Percentiles rank a stretch among this genome's conserved stretches.
phyloP scores from a whole-genome alignment of 2,888 invertebrate genomes.

The Linnaemya tessellans region DNA sequence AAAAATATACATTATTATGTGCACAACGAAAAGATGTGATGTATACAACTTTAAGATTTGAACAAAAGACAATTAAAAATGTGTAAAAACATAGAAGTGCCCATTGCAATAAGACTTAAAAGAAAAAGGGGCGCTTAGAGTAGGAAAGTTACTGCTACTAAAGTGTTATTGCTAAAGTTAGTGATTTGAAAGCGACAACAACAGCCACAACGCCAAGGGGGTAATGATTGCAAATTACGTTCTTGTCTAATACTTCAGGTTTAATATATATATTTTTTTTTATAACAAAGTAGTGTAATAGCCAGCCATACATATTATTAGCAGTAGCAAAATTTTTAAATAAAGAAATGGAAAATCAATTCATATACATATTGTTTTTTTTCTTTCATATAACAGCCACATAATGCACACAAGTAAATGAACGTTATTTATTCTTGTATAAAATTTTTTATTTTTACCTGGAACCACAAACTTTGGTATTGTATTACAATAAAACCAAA shows the following conservation, averaged over 20 bases:
- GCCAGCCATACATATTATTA: background rate
- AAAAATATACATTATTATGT: background rate
- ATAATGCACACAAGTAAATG: background rate
- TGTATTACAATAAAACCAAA: slow-evolving; percentile 45
- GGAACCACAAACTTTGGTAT: slow-evolving; percentile 56
- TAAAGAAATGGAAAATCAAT: slow-evolving; percentile 66
- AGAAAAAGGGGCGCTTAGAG: background rate
- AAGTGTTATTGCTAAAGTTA: background rate
- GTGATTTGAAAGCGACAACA: background rate
- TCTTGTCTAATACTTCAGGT: background rate
- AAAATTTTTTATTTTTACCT: slow-evolving; percentile 27
- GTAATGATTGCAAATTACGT: slow-evolving; percentile 21
- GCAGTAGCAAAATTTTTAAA: background rate
- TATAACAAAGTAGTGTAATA: background rate
- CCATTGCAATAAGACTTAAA: background rate
- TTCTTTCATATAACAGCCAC: background rate
- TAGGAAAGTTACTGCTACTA: background rate
- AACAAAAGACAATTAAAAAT: background rate
- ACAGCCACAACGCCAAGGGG: background rate
- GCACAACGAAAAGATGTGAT: background rate
- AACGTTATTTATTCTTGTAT: background rate
- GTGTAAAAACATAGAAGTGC: background rate
- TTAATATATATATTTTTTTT: background rate
- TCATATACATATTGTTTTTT: slow-evolving; percentile 25
- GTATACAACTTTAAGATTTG: background rate